phyloP scores from a whole-genome alignment of 2,888 invertebrate species.

The Netelia fuscicornis region DNA sequence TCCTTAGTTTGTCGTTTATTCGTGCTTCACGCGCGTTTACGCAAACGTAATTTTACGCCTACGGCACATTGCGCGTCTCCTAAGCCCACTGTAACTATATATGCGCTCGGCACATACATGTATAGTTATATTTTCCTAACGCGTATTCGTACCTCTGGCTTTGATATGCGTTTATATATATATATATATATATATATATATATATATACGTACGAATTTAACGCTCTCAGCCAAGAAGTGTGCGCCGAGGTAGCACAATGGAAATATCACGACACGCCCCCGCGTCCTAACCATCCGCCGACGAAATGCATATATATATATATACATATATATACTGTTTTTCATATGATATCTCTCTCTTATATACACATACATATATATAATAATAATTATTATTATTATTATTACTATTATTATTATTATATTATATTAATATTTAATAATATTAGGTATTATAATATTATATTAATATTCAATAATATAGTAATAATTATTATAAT shows the following conservation, averaged over 20 bases:
- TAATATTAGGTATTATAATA: no score
- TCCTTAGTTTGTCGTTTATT: conserved; percentile 37
- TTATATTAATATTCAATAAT: no score
- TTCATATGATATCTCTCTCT: no score
- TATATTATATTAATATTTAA: no score
- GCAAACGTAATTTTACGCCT: conserved; percentile 63
- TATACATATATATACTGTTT: not conserved
- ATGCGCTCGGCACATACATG: not conserved
- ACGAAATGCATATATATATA: conserved; percentile 7
- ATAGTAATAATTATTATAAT: no score
- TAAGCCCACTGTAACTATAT: not conserved
- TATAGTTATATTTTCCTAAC: conserved; percentile 10
- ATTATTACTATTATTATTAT: no score
- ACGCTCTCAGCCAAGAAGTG: conserved; percentile 26
- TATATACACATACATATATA: no score
- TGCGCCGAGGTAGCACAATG: conserved; percentile 45
- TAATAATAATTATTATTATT: no score
- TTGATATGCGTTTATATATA: not conserved
- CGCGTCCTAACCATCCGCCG: conserved; percentile 38
- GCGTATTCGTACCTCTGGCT: not conserved
- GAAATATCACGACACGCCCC: conserved; percentile 63
- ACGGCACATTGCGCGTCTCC: conserved; percentile 40
- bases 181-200: no score
- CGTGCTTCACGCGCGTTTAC: conserved; percentile 52
- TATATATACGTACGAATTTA: conserved; percentile 1